Evolutionary conservation across 2,113 vertebrate species (phyloP), one percentile per base, ranked within the genome.

Genomic region (Rhinichthys klamathensis): DNA sequence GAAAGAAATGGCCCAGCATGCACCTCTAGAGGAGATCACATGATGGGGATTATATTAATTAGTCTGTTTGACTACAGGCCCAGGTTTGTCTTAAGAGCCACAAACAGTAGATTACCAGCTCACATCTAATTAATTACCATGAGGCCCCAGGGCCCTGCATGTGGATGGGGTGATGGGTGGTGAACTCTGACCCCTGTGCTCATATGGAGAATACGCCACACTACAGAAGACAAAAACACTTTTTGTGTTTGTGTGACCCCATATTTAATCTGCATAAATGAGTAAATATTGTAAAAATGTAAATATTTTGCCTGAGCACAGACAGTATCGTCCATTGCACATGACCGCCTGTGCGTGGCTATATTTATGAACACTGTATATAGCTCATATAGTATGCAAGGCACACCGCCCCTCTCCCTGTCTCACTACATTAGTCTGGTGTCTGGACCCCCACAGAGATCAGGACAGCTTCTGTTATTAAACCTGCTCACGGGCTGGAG

Each of bases 381-480:
- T 18, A 46, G 30, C 65, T 83, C 82, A 49, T 74, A 61, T 74
- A 27, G 46, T 79, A 78, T 83, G 78, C 63, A 72, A 15, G 12
- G 10, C 65, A 72, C 82, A 77, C 15, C 74, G 76, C 82, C 61
- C 63, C 32, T 69, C 49, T 67, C 58, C 72, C 72, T 82, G 85
- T 84, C 85, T 85, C 61, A 38, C 67, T 63, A 76, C 69, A 82
- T 87, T 85, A 89, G 80, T 80, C 69, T 80, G 67, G 58, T 83
- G 80, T 44, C 75, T 61, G 80, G 83, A 79, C 85, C 70, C 88
- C 86, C 4, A 46, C 86, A 60, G 88, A 80, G 80, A 83, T 70
- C 30, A 82, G 49, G 79, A 75, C 84, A 80, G 75, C 25, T 11
- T 61, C 46, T 70, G 80, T 87, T 89, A 87, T 86, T 89, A 87